Evolutionary conservation across 92 coral and sea anemone genomes (phyloP).

Genomic region (Phenganax stokvisi): DNA sequence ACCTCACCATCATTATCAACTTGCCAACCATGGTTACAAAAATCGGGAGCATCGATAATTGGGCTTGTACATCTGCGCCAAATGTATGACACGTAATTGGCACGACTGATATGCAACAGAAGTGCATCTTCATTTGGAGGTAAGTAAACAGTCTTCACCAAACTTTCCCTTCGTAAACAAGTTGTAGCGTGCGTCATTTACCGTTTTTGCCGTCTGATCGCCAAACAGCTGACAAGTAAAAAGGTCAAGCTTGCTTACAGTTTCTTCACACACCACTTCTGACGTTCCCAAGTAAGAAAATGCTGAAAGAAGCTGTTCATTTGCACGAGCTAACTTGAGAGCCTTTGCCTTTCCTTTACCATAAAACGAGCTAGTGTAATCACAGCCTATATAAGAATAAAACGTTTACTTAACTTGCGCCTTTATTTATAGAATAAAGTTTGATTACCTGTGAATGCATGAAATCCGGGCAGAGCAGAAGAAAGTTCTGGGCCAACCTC

Average conservation of each 20-base stretch:
- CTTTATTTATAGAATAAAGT: constrained; percentile 1
- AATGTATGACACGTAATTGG: constrained; percentile 30
- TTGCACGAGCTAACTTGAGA: constrained; percentile 41
- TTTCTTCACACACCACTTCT: constrained; percentile 20
- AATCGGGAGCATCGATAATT: constrained; percentile 16
- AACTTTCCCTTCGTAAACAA: constrained; percentile 24
- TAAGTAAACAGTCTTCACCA: constrained; percentile 36
- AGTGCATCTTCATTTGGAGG: constrained; percentile 39
- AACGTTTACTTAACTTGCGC: constrained; percentile 14
- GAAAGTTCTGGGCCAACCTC: not conserved
- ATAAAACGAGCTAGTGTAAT: constrained; percentile 40
- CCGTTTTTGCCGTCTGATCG: constrained; percentile 21
- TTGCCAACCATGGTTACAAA: constrained; percentile 35
- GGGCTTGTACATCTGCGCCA: constrained; percentile 30
- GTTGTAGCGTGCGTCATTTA: constrained; percentile 33
- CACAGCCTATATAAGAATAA: constrained; percentile 34
- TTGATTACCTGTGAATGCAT: constrained; percentile 37
- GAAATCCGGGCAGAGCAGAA: constrained; percentile 39
- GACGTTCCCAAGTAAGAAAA: constrained; percentile 25
- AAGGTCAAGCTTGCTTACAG: constrained; percentile 3
- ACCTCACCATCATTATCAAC: constrained; percentile 18
- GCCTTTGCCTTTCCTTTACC: constrained; percentile 42
- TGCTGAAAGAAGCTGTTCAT: constrained; percentile 21
- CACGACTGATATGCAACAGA: constrained; percentile 11
- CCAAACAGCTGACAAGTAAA: constrained; percentile 32